Evolutionary conservation across 2,888 invertebrate species (phyloP), one percentile per base, ranked within the genome.

Genomic region (Barypeithes pellucidus): DNA sequence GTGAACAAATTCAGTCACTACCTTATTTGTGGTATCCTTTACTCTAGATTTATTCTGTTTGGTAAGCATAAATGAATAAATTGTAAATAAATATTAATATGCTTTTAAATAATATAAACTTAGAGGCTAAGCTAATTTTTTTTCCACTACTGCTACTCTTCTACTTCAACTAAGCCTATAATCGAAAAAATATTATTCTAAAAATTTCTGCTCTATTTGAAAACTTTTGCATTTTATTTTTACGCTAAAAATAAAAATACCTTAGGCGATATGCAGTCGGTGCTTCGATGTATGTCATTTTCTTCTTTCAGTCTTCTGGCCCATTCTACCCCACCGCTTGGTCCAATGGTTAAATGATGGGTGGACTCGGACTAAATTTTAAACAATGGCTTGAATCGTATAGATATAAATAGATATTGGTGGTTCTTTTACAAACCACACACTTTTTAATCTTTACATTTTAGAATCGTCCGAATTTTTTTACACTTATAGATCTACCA

Each of bases 181-280:
- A 1, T 1, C 1, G 22, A 22, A 24, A 20, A 24, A 50, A n/a
- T 50, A 22, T 12, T 45, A 47, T 20, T 47, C 18, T 47, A 20
- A 47, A 47, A 47, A 18, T 22, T 0, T 24, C n/a, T 7, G n/a
- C 3, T 16, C 47, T 47, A 47, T 47, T 45, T 45, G 20, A 20
- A 3, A 18, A 20, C 11, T 8, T 20, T 20, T 11, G 20, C 14
- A 36, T 43, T 9, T 12, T 9, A 29, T 3, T 9, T 11, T 22
- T 22, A 24, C 9, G 16, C 0, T n/a, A 63, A 47, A 29, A n/a
- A 47, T 4, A 14, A 45, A 50, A 18, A n/a, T 75, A 75, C 75
- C 72, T 75, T 75, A n/a, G 89, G 90, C 14, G 91, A 91, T 80
- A 94, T 92, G 85, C 95, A 95, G 85, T 95, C 95, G 76, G 93